Evolutionary conservation across 2,888 invertebrate species (phyloP).

Genomic region (Linnaemya vulpina): DNA sequence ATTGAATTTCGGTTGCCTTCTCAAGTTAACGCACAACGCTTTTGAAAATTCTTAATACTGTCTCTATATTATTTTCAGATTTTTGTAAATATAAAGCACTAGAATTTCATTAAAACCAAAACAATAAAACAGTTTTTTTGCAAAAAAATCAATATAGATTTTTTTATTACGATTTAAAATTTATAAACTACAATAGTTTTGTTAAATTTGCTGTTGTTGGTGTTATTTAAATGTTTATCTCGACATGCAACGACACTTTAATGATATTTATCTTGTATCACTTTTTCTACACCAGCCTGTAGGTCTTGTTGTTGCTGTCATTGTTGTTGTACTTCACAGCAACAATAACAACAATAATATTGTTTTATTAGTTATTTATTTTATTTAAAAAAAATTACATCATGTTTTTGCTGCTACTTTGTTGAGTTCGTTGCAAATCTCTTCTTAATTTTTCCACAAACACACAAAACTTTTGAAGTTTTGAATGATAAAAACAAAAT

Average conservation of each 20-base stretch:
- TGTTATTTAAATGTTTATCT: conserved; percentile 48
- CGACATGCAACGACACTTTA: conserved; percentile 65
- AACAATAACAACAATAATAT: conserved; percentile 9
- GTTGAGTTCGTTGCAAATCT: conserved; percentile 4
- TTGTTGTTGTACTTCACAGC: not conserved
- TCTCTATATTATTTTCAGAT: too few relatives aligned
- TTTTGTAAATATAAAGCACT: too few relatives aligned
- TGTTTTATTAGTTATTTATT: conserved; percentile 31
- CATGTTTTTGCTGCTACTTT: conserved; percentile 45
- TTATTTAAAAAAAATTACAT: not conserved
- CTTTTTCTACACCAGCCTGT: conserved; percentile 39
- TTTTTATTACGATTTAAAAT: not conserved
- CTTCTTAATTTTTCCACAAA: conserved; percentile 4
- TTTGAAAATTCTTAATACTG: too few relatives aligned
- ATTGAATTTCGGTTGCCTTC: too few relatives aligned
- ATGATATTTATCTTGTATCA: conserved; percentile 66
- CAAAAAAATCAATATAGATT: not conserved
- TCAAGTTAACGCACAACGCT: too few relatives aligned
- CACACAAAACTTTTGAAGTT: conserved; percentile 28
- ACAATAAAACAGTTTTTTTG: not conserved
- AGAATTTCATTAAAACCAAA: not conserved
- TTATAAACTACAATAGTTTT: conserved; percentile 3
- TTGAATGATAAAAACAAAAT: conserved; percentile 47
- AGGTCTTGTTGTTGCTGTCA: conserved; percentile 6
- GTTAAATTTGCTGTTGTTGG: conserved; percentile 10